Evolutionary conservation across 2,113 vertebrate species (phyloP), one percentile per base, ranked within the genome.

Genomic region (Chlorocebus sabaeus): DNA sequence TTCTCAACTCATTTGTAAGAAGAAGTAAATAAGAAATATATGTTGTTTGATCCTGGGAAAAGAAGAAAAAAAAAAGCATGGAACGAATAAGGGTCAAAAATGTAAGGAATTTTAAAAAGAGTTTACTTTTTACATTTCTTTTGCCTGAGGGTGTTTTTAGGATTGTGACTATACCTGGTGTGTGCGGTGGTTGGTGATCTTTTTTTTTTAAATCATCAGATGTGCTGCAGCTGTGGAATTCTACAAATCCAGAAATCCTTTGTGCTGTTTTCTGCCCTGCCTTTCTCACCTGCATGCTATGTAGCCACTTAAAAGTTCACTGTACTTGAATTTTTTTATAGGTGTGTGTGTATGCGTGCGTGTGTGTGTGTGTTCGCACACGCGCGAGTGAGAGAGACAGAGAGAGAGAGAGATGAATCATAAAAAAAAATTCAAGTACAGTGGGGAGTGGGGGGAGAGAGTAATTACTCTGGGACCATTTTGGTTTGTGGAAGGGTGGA

Each of bases 21-120:
- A 57, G 67, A 91, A 10, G 25, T 81, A 91, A 90, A 79, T 4
- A 27, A 89, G 68, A 57, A 76, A 4, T 35, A 7, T 57, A 45
- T n/a, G 9, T 86, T 93, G 35, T 85, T 72, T 45, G 23, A 43
- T 61, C 30, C 55, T 57, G 40, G 18, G 25, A 92, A 98, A 70
- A 83, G n/a, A 23, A 45, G 70, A 55, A 40, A 64, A 57, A 38
- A 64, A 55, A 84, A 4, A 38, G 14, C 23, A 11, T 1, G 3
- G 32, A 73, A 67, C 45, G 48, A 67, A 22, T 10, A 38, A 48
- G 10, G 23, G 2, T 40, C 9, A 64, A 75, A 67, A 79, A 52
- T 89, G 45, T 14, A 83, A 55, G 35, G 25, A 64, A 52, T 87
- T 68, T n/a, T 68, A 4, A 52, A 67, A 23, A 83, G 30, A n/a